phyloP scores from a whole-genome alignment of 2,888 invertebrate genomes.

The Cephus sareptanus region DNA sequence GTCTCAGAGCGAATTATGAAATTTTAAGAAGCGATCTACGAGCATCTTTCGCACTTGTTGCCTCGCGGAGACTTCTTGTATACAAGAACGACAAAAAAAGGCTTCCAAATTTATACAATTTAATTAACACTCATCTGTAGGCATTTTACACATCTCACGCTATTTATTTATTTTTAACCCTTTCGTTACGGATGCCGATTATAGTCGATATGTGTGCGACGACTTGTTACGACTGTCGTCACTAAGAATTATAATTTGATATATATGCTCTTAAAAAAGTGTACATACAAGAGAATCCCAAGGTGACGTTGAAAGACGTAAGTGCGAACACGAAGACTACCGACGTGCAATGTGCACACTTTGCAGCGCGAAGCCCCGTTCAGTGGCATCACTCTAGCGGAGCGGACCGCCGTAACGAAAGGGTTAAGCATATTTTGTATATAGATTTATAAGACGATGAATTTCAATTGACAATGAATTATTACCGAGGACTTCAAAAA shows the following conservation, averaged over 20 bases:
- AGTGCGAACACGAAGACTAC: too few relatives aligned
- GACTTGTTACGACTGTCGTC: too few relatives aligned
- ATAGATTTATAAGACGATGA: not conserved
- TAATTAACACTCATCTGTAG: slow-evolving; percentile 30
- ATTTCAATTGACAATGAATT: not conserved
- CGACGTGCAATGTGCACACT: too few relatives aligned
- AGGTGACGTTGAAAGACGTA: too few relatives aligned
- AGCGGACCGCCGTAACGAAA: too few relatives aligned
- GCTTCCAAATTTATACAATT: slow-evolving; percentile 34
- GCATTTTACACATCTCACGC: slow-evolving; percentile 1
- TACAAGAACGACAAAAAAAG: slow-evolving; percentile 55
- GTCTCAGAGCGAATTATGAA: slow-evolving; percentile 61
- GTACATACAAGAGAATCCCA: too few relatives aligned
- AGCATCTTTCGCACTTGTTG: slow-evolving; percentile 58
- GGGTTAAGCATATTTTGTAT: not conserved
- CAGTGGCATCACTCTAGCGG: too few relatives aligned
- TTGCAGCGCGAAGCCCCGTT: too few relatives aligned
- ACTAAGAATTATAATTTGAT: too few relatives aligned
- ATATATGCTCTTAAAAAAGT: too few relatives aligned
- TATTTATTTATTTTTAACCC: slow-evolving; percentile 9
- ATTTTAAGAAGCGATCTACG: slow-evolving; percentile 58
- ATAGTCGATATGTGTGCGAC: too few relatives aligned
- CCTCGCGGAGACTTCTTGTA: slow-evolving; percentile 57
- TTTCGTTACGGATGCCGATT: too few relatives aligned
- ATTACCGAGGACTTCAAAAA: not conserved